Evolutionary conservation across 2,113 vertebrate species (phyloP), one percentile per base, ranked within the genome.

Genomic region (Calyptommatus sinebrachiatus): DNA sequence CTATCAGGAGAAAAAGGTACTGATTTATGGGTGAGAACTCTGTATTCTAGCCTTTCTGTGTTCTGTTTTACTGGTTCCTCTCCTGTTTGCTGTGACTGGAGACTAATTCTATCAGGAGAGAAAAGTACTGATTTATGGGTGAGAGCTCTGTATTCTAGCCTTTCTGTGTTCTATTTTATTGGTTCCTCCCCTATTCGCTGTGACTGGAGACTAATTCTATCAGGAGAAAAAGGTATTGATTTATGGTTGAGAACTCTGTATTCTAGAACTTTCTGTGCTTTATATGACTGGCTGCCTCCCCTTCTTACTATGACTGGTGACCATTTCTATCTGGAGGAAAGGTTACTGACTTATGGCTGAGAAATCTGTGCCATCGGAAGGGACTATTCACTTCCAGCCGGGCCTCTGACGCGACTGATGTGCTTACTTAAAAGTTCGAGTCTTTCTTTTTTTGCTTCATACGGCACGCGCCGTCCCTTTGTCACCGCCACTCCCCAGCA

Each of bases 141-240:
- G n/a, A n/a, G n/a, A n/a, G n/a, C n/a, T n/a, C n/a, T n/a, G n/a
- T n/a, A n/a, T n/a, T n/a, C n/a, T n/a, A n/a, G n/a, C n/a, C n/a
- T n/a, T n/a, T n/a, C n/a, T n/a, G n/a, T 41, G 35, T 41, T 41
- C 35, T 41, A 41, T 41, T 41, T 41, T 2, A 41, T 5, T 4
- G 35, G 35, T 5, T 41, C 35, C 35, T 41, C 35, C 35, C 35
- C 35, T 41, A 4, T 41, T 2, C 35, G 5, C 3, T 41, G 35
- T 41, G 35, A 41, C 35, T 26, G 1, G 20, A 28, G 11, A 3
- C 1, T 45, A 4, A 1, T 7, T 31, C 0, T 5, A 18, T 16
- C 1, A 3, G 31, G 22, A 80, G 45, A 8, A 53, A 35, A 10
- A 50, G 3, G 0, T 8, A 57, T 45, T 72, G 72, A 80, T 80